These are phyloP conservation scores for Neotoxoptera formosana DNA, from an alignment of 1,140 invertebrate genomes.

Conservation along the genomic window DNA sequence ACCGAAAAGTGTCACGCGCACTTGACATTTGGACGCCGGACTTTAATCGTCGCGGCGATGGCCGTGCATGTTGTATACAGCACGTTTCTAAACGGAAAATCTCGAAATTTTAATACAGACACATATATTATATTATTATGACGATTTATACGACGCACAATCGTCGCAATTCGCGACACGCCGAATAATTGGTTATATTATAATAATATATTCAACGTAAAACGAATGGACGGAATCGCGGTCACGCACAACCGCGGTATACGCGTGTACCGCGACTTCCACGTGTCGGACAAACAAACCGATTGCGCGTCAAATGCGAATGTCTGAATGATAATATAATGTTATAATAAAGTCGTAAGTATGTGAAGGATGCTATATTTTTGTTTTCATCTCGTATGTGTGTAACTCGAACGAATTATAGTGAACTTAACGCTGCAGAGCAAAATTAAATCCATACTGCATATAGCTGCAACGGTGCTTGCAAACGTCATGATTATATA, in stretches of 20 bases:
- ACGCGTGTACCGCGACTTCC: no score
- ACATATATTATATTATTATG: no score
- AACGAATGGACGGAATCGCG: background rate
- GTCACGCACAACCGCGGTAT: background rate
- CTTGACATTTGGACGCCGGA: background rate
- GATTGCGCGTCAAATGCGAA: background rate
- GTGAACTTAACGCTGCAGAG: no score
- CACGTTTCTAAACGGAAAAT: background rate
- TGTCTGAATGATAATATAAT: no score
- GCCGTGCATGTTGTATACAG: background rate
- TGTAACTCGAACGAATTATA: no score
- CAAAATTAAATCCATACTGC: no score
- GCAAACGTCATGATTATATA: no score
- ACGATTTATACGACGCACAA: background rate
- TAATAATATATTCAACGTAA: no score
- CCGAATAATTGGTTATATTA: background rate
- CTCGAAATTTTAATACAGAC: background rate
- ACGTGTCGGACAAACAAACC: background rate
- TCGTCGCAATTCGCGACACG: background rate
- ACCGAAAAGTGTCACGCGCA: background rate
- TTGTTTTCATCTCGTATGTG: background rate
- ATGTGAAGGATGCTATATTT: background rate
- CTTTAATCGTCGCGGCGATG: background rate
- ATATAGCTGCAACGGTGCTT: no score
- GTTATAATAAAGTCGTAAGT: no score